Percentiles rank a stretch among this genome's conserved stretches.
phyloP scores from a whole-genome alignment of 2,113 vertebrate species.

The Morone chrysops region DNA sequence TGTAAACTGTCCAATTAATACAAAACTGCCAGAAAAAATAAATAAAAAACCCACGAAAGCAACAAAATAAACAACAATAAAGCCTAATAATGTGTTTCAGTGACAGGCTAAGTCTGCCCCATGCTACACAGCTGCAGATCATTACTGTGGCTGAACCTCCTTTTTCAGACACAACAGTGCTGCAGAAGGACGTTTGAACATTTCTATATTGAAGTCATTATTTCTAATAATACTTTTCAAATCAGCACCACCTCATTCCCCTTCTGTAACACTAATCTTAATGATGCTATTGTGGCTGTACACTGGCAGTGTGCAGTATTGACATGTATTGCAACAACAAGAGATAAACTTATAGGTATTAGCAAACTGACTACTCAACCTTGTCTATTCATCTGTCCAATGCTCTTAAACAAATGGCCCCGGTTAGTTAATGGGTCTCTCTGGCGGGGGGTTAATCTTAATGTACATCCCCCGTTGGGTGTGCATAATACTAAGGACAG shows the following conservation, averaged over 20 bases:
- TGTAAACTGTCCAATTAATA: neutral
- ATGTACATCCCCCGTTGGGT: constrained; percentile 41
- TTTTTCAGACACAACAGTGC: neutral
- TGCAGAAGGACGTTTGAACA: neutral
- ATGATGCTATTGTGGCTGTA: neutral
- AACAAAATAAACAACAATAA: neutral
- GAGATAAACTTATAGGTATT: constrained; percentile 60
- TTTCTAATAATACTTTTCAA: neutral
- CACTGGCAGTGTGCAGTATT: no score
- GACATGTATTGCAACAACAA: no score
- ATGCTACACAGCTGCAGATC: constrained; percentile 3
- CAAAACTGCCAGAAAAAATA: neutral
- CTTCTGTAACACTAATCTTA: neutral
- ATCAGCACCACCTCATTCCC: neutral
- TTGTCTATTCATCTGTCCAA: constrained; percentile 61
- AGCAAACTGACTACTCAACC: constrained; percentile 55
- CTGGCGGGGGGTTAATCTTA: constrained; percentile 45
- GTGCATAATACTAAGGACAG: constrained; percentile 20
- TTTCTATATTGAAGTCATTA: neutral
- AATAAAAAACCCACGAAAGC: neutral
- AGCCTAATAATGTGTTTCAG: neutral
- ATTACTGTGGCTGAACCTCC: constrained; percentile 1
- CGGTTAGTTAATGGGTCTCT: constrained; percentile 56
- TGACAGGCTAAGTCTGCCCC: neutral
- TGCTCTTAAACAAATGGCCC: constrained; percentile 63